Evolutionary conservation across 1,140 invertebrate species (phyloP), one percentile per base, ranked within the genome.

Genomic region (Galleria mellonella): DNA sequence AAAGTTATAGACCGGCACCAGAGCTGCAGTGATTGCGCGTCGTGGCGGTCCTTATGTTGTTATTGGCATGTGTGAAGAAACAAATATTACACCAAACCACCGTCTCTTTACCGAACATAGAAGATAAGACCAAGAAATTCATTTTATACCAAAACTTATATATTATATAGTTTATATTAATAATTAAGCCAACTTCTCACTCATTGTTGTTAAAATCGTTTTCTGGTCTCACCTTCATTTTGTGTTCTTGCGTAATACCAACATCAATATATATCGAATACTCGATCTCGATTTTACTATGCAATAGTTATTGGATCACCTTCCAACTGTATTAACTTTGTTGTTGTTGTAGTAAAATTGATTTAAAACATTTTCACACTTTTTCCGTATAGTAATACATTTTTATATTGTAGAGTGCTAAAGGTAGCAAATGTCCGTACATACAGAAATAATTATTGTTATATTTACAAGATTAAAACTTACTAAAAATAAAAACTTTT

Each of bases 251-350:
- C 0, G 2, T 5, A 41, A 28, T 9, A 43, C 47, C 39, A 28
- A 30, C 28, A 41, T 28, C 27, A 13, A 49, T 47, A 23, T 23
- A 3, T 23, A 23, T 23, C 6, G 17, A 2, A 2, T 23, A 23
- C 2, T 23, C 2, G 17, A 23, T 23, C 2, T 23, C 17, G 17
- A 23, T 6, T 23, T 23, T 23, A 23, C 17, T 23, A 23, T 3
- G n/a, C n/a, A 28, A 8, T 35, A 37, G 58, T 56, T 58, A 60
- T 23, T 62, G 50, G 51, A 69, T 69, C 65, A 65, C 51, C 51
- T 62, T 40, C 40, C 30, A 32, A 40, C 47, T 42, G 48, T 32
- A 12, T 2, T 1, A 1, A 29, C 6, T 23, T 23, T 23, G 6
- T 3, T 2, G 17, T 2, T 6, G 6, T 23, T 3, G 2, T 23